These are phyloP conservation scores for Hipposideros larvatus DNA, from an alignment of 2,797 vertebrate species.

Conservation along the genomic window DNA sequence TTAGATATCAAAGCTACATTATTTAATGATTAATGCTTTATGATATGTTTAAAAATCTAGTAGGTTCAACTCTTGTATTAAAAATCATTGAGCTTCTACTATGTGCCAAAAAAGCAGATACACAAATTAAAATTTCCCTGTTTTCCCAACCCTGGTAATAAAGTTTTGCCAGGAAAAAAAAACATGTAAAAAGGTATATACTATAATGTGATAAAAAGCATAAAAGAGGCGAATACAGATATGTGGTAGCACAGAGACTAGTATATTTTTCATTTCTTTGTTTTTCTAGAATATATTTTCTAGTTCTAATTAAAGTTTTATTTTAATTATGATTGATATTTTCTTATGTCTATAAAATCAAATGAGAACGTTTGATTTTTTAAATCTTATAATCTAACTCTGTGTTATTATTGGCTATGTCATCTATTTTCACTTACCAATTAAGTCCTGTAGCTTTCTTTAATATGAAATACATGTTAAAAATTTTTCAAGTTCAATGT, in stretches of 20 bases:
- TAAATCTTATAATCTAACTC: slow-evolving; percentile 9
- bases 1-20: not conserved
- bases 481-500: slow-evolving; percentile 31
- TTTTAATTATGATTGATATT: slow-evolving; percentile 33
- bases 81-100: not conserved
- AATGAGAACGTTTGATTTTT: not conserved
- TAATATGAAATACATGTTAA: slow-evolving; percentile 38
- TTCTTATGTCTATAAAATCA: slow-evolving; percentile 48
- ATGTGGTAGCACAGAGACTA: not conserved
- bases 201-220: not conserved
- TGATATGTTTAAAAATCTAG: slow-evolving; percentile 2
- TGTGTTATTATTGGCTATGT: not conserved
- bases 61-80: not conserved
- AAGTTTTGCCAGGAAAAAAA: not conserved
- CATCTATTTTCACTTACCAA: slow-evolving; percentile 19
- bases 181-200: not conserved
- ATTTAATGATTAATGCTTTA: slow-evolving; percentile 18
- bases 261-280: not conserved
- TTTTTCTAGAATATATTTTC: slow-evolving; percentile 14
- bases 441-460: slow-evolving; percentile 25
- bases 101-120: not conserved
- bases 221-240: not conserved
- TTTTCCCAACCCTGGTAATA: not conserved
- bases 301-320: not conserved
- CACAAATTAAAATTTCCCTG: slow-evolving; percentile 35